Base-by-base conservation (phyloP, 2,113 vertebrate species). In the Lamprologus speciosus region DNA sequence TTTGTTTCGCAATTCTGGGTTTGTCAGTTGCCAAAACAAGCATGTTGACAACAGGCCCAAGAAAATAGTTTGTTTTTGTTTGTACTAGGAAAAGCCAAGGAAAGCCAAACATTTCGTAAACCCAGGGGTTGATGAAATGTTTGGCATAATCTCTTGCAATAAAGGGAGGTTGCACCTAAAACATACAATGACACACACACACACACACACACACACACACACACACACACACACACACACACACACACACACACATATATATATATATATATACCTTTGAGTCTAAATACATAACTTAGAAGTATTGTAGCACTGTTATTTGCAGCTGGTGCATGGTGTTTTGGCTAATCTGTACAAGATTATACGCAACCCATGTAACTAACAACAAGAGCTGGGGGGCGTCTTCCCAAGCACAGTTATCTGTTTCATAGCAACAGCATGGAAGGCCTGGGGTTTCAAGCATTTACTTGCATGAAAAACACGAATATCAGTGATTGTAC, bases 1-100 rank as follows among this genome's bases (percentile, higher is more conserved):
- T 92, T 86, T 92, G 58, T 93, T 90, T 83, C 42, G 16, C 70
- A 42, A 40, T 50, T 65, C 73, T 54, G 13, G 14, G 60, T 81
- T 81, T 80, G 21, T 80, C 33, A 75, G 6, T 26, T 55, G 54
- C 60, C 82, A 37, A 73, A 87, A 85, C 5, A 80, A 78, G 58
- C 12, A 2, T 7, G 31, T 31, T 84, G 82, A 89, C 75, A 35
- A 70, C 86, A n/a, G 5, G 65, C 9, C 50, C 26, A 11, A 42
- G 17, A 63, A 87, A 86, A 57, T 26, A 5, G 35, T 57, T 87
- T 78, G 12, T 31, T 79, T 81, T 83, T 83, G 35, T 75, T 73
- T 8, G 28, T 70, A 9, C 5, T 3, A 33, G 42, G 14, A 55
- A 63, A 58, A 78, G n/a, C 26, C 31, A 33, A 31, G 4, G 58